phyloP scores from a whole-genome alignment of 2,113 vertebrate genomes.

The Anarhynchus alexandrinus region DNA sequence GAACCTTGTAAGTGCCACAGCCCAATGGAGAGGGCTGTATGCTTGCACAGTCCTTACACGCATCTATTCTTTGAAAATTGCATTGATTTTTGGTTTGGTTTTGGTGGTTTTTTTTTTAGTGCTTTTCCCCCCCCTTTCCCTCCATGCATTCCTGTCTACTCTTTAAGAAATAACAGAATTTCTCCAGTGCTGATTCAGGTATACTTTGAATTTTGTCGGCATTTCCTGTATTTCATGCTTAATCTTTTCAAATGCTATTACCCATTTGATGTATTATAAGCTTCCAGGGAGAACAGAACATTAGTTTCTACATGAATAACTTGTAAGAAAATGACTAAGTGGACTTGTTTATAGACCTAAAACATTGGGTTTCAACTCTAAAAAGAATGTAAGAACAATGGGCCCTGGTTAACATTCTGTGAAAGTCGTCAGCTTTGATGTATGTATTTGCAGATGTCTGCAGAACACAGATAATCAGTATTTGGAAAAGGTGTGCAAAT shows the following conservation, averaged over 20 bases:
- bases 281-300: constrained; percentile 27
- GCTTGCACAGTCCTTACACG: not conserved
- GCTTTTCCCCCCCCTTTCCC: fast-evolving
- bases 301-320: constrained; percentile 48
- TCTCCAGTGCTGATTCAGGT: not conserved
- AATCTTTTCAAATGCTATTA: constrained; percentile 26
- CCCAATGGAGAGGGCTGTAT: not conserved
- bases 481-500: constrained; percentile 63
- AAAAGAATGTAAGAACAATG: constrained; percentile 3
- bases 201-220: not conserved
- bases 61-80: constrained; percentile 3
- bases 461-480: constrained; percentile 56
- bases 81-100: not conserved
- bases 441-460: constrained; percentile 61
- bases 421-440: constrained; percentile 61
- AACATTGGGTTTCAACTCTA: constrained; percentile 38
- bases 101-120: not conserved
- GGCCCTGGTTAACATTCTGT: constrained; percentile 55
- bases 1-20: not conserved
- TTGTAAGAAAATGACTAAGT: constrained; percentile 65
- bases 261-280: constrained; percentile 48
- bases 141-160: not conserved
- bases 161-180: constrained; percentile 32
- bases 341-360: constrained; percentile 65
- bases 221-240: constrained; percentile 20